Conservation (phyloP, 2,797 vertebrate species). For the Poeciliopsis turneri region DNA sequence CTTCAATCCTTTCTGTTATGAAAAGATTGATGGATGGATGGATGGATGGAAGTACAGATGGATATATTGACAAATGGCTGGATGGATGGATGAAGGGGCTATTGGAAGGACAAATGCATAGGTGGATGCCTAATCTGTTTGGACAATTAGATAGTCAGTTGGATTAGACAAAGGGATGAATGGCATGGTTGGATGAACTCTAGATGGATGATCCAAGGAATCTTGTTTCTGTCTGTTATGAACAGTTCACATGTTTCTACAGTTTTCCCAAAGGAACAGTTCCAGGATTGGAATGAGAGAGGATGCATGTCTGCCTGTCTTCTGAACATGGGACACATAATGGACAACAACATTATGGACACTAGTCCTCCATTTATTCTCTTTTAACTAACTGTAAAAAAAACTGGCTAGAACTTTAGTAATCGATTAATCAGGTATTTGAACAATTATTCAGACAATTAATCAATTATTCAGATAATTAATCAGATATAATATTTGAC, state of each 20-base stretch:
- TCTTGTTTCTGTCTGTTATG: neutral
- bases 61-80: neutral
- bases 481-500: too few relatives aligned
- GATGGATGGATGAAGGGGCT: neutral
- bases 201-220: neutral
- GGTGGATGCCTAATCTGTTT: neutral
- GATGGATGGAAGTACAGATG: neutral
- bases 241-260: neutral
- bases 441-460: too few relatives aligned
- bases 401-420: neutral
- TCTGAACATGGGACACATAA: neutral
- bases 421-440: too few relatives aligned
- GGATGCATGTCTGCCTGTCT: neutral
- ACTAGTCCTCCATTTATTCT: neutral
- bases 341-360: neutral
- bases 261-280: neutral
- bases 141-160: neutral
- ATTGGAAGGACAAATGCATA: neutral
- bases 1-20: too few relatives aligned
- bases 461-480: too few relatives aligned
- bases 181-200: neutral
- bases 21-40: too few relatives aligned
- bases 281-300: neutral
- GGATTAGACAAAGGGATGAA: neutral
- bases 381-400: neutral